These are phyloP conservation scores for Sterrhoptilus dennistouni DNA, from an alignment of 2,113 vertebrate species.

Conservation along the genomic window DNA sequence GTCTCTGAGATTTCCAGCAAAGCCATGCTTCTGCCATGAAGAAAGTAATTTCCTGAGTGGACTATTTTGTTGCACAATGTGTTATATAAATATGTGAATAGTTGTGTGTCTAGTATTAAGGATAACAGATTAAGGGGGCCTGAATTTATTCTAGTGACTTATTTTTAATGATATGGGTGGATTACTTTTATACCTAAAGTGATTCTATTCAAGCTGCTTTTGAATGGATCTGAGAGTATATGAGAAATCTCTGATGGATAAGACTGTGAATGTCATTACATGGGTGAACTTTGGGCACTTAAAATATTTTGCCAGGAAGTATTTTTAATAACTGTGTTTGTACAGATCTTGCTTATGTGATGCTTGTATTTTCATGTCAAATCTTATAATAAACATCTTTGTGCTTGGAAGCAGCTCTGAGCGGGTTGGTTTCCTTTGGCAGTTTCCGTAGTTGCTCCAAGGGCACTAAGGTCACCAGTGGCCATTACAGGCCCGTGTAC, in stretches of 20 bases:
- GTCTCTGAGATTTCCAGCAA: constrained; percentile 19
- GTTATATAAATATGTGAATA: background rate
- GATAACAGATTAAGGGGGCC: background rate
- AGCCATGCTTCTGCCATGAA: background rate
- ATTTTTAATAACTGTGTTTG: background rate
- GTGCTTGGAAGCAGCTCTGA: background rate
- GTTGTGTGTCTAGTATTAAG: background rate
- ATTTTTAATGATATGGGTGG: background rate
- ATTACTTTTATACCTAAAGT: background rate
- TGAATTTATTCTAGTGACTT: background rate
- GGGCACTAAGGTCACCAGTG: background rate
- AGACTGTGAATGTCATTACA: background rate
- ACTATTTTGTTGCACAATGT: background rate
- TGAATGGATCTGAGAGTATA: background rate
- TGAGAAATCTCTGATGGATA: background rate
- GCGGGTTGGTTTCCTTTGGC: background rate
- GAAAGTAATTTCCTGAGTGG: background rate
- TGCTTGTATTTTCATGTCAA: background rate
- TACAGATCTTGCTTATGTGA: background rate
- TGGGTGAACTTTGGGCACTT: background rate
- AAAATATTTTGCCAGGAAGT: background rate
- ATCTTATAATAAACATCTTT: background rate
- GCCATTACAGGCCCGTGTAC: too few species aligned
- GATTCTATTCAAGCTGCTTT: background rate
- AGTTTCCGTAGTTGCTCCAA: background rate